Base-by-base conservation (phyloP, 2,888 invertebrate species). In the Nomada ferruginata region DNA sequence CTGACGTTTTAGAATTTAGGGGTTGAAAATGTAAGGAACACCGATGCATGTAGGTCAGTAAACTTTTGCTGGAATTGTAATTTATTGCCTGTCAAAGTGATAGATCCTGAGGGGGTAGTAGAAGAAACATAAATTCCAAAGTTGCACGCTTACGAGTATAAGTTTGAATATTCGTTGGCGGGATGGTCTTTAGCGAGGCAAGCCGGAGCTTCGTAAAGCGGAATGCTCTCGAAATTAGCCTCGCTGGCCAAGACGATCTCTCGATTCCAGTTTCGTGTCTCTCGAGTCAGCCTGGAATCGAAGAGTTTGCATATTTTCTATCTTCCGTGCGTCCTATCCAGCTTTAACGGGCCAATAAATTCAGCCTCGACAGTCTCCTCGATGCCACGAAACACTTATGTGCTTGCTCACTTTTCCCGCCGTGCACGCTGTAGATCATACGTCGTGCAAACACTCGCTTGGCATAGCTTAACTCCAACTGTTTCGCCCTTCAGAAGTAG, bases 341-440 rank as follows among this genome's bases (percentile, higher is more conserved):
- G 26, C 15, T 50, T 55, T 64, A 64, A 72, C 64, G n/a, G 64
- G 9, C 42, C 15, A 55, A 72, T 72, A 72, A 72, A 72, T 72
- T 64, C 55, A 29, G n/a, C 29, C 72, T 64, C 55, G 55, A 55
- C 72, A 20, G 64, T 53, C 63, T 42, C 63, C 42, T 20, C 63
- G 63, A 72, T 72, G 53, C 63, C n/a, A 11, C 20, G 53, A 53
- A 72, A 72, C 71, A 26, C 71, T 72, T 72, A 63, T 63, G 53
- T 63, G 53, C 15, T 15, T 15, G 72, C 44, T 7, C 55, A 64
- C 15, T 72, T 72, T 64, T 64, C 26, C 26, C n/a, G 23, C 15
- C 47, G 64, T 20, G 44, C 72, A 72, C 72, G 72, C 72, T 29
- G 64, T 64, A 72, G 55, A 26, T 72, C 64, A 64, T 18, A n/a